Percentiles rank a stretch among this genome's conserved stretches.
phyloP scores from a whole-genome alignment of 2,888 invertebrate species.

The Drosophila parthenogenetica region DNA sequence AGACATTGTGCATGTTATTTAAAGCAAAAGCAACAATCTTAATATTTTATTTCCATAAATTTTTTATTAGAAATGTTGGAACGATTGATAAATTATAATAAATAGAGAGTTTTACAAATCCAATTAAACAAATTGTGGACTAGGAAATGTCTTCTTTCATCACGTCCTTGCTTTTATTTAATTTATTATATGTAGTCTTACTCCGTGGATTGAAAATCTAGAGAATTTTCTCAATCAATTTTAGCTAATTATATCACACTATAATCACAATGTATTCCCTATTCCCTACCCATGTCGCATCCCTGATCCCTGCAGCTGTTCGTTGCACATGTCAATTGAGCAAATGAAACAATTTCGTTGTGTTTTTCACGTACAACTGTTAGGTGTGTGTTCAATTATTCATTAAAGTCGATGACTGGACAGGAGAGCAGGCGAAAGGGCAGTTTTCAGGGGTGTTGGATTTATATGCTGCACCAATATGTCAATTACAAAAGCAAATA shows the following conservation, averaged over 20 bases:
- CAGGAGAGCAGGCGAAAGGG: conserved; percentile 7
- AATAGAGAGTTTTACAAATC: no score
- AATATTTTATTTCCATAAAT: no score
- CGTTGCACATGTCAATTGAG: conserved; percentile 24
- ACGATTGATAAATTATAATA: no score
- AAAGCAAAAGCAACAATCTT: no score
- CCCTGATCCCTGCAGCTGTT: conserved; percentile 44
- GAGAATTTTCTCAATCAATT: conserved; percentile 1
- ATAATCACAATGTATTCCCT: conserved; percentile 1
- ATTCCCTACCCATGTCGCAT: not conserved
- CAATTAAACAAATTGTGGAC: no score
- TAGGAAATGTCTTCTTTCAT: no score
- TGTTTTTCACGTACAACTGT: conserved; percentile 42
- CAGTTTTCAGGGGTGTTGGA: conserved; percentile 38
- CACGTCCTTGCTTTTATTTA: no score
- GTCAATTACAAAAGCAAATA: conserved; percentile 76
- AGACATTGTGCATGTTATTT: not conserved
- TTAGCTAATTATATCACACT: conserved; percentile 12
- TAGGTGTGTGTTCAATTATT: conserved; percentile 65
- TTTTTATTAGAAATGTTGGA: no score
- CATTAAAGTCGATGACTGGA: conserved; percentile 69
- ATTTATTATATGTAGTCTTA: no score
- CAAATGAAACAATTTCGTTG: conserved; percentile 25
- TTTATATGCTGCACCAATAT: conserved; percentile 54
- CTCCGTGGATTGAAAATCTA: no score